Evolutionary conservation across 2,888 invertebrate species (phyloP).

Genomic region (Campoplex capitator): DNA sequence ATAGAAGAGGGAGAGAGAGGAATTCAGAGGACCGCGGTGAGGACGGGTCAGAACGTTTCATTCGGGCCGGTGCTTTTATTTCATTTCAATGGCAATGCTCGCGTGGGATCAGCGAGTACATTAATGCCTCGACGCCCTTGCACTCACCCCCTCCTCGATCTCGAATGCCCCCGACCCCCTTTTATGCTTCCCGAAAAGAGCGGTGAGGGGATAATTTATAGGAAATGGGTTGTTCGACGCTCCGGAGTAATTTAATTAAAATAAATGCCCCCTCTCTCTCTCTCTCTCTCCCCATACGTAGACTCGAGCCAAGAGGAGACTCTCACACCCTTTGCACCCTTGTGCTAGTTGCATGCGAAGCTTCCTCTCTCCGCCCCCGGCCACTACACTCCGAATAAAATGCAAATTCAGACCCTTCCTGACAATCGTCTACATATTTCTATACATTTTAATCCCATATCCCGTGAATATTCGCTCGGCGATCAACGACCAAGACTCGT

Average conservation of each 20-base stretch:
- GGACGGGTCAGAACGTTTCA: conserved; percentile 76
- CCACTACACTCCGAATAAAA: conserved; percentile 83
- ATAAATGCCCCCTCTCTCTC: conserved; percentile 81
- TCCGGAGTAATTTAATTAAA: conserved; percentile 85
- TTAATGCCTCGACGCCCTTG: conserved; percentile 79
- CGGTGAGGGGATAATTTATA: conserved; percentile 84
- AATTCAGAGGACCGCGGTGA: conserved; percentile 55
- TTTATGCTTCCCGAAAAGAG: conserved; percentile 74
- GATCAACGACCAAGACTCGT: conserved; percentile 46
- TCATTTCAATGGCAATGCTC: conserved; percentile 83
- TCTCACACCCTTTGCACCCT: conserved; percentile 22
- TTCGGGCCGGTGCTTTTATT: conserved; percentile 82
- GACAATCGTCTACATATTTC: conserved; percentile 34
- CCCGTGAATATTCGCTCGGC: background rate
- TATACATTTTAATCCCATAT: background rate
- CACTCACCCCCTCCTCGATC: conserved; percentile 6
- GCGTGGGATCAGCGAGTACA: conserved; percentile 82
- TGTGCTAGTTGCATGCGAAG: conserved; percentile 58
- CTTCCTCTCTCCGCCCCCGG: conserved; percentile 70
- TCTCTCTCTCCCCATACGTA: background rate
- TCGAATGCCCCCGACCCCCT: conserved; percentile 6
- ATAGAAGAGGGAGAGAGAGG: conserved; percentile 55
- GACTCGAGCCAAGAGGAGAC: conserved; percentile 48
- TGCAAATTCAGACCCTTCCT: conserved; percentile 84
- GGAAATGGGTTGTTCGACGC: conserved; percentile 85